These are phyloP conservation scores for Peromyscus polionotus DNA, from an alignment of 2,113 vertebrate genomes.

Conservation along the genomic window DNA sequence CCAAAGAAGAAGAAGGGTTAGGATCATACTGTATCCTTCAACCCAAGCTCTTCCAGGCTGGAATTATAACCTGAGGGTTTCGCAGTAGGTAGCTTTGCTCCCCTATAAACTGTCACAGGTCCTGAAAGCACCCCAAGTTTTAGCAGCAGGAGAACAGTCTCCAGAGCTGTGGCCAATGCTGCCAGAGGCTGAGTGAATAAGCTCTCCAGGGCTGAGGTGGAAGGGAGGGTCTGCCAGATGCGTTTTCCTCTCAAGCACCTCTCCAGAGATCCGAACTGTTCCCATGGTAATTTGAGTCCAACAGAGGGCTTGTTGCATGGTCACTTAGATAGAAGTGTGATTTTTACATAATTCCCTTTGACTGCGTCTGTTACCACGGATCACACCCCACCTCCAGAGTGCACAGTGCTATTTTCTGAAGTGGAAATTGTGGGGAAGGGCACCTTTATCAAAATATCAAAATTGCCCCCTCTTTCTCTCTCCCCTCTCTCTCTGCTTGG, in stretches of 20 bases:
- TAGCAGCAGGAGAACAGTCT: neutral
- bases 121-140: neutral
- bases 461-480: conserved; percentile 21
- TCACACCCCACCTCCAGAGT: conserved; percentile 55
- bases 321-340: conserved; percentile 78
- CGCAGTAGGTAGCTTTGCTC: neutral
- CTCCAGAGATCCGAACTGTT: conserved; percentile 76
- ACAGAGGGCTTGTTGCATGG: conserved; percentile 28
- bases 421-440: conserved; percentile 60
- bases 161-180: neutral
- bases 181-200: neutral
- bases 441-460: conserved; percentile 72
- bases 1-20: neutral
- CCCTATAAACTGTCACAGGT: too few species aligned
- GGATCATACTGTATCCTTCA: neutral
- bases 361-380: conserved; percentile 82
- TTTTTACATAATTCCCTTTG: conserved; percentile 79
- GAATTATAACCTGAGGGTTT: neutral
- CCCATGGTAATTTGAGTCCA: conserved; percentile 84
- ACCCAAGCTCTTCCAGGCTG: neutral
- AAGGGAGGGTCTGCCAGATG: conserved; percentile 10
- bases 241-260: neutral
- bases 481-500: conserved; percentile 65
- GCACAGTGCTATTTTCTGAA: conserved; percentile 72
- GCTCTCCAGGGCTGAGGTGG: neutral